Conservation (phyloP, 1,140 invertebrate genomes). For the Venustaconcha ellipsiformis region DNA sequence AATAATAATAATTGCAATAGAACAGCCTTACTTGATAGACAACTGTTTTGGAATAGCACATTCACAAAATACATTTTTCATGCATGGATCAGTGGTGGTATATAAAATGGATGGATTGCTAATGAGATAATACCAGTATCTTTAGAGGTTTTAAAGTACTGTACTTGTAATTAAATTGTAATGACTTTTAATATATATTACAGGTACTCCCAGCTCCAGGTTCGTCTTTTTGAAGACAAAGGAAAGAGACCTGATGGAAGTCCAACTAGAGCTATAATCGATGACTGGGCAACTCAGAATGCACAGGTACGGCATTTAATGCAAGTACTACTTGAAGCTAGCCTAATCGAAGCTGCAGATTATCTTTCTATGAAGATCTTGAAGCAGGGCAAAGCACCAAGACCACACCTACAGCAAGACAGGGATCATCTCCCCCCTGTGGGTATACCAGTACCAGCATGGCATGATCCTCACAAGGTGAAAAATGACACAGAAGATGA, state of each 20-base stretch:
- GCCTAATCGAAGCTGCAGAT: conserved; percentile 47
- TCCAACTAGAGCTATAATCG: conserved; percentile 34
- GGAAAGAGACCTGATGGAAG: conserved; percentile 31
- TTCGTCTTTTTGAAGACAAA: conserved; percentile 31
- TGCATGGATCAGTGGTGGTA: no score
- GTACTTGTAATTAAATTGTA: no score
- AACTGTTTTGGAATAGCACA: no score
- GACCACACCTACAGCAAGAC: neutral
- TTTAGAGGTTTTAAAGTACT: no score
- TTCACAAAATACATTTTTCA: no score
- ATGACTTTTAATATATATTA: no score
- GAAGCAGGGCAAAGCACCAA: conserved; percentile 16
- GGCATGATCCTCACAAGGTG: conserved; percentile 1
- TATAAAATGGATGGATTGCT: no score
- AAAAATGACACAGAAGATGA: neutral
- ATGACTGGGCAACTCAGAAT: conserved; percentile 59
- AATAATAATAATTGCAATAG: no score
- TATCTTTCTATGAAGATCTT: conserved; percentile 47
- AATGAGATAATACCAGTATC: no score
- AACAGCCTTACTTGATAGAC: no score
- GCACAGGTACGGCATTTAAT: conserved; percentile 50
- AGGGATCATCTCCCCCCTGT: neutral
- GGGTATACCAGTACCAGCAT: conserved; percentile 7
- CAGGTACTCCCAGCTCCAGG: conserved; percentile 28
- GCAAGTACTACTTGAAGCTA: conserved; percentile 32